These are phyloP conservation scores for Ailurus styani DNA, from an alignment of 2,113 vertebrate genomes.

Conservation along the genomic window DNA sequence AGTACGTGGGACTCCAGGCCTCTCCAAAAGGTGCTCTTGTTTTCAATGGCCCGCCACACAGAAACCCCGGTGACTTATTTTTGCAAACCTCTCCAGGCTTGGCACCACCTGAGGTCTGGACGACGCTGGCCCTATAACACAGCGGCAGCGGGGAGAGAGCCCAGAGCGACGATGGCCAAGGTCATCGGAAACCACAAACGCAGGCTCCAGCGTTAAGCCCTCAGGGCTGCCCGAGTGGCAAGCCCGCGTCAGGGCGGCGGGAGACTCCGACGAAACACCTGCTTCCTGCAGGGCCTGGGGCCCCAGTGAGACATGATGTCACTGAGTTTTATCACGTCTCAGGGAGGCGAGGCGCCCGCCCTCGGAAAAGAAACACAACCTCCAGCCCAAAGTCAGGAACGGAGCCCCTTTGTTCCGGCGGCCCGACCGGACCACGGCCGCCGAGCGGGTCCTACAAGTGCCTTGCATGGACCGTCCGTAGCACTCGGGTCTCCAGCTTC, in stretches of 20 bases:
- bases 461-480: background rate
- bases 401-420: conserved; percentile 4
- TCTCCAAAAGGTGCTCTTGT: background rate
- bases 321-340: background rate
- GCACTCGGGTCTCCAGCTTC: no score
- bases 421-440: no score
- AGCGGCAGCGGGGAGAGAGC: background rate
- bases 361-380: background rate
- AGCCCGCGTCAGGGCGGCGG: background rate
- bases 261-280: background rate
- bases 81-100: background rate
- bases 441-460: background rate
- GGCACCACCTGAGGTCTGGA: background rate
- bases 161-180: background rate
- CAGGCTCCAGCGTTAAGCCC: background rate
- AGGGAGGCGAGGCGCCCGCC: background rate
- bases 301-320: conserved; percentile 8
- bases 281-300: background rate
- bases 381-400: background rate
- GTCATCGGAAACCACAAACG: background rate
- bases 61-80: background rate
- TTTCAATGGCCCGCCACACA: background rate
- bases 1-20: background rate
- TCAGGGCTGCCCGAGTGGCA: background rate
- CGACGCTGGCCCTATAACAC: background rate